Conservation (phyloP, 2,113 vertebrate species). For the Cygnus buccinator region DNA sequence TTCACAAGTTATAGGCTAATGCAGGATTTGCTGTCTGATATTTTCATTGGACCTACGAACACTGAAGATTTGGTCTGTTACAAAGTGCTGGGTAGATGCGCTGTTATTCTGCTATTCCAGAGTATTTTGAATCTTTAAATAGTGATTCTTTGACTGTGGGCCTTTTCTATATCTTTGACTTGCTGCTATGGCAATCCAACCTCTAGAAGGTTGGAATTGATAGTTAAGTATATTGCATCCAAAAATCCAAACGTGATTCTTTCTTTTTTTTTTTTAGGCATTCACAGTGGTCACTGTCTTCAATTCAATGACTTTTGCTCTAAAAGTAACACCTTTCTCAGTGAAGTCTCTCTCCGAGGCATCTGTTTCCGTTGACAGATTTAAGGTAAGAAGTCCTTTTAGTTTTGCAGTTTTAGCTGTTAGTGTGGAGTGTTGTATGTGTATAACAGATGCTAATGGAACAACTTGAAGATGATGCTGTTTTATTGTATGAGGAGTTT, state of each 20-base stretch:
- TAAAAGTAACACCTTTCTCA: conserved; percentile 94
- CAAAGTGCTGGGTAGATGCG: not conserved
- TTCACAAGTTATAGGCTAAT: not conserved
- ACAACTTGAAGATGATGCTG: not conserved
- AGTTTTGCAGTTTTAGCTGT: not conserved
- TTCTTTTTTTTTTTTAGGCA: conserved; percentile 76
- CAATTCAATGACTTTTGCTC: conserved; percentile 95
- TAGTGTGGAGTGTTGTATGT: not conserved
- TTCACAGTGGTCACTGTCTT: conserved; percentile 96
- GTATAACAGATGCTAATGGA: not conserved
- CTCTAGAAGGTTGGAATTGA: not conserved
- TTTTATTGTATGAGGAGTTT: not conserved
- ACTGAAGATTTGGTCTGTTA: not conserved
- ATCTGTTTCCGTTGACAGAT: conserved; percentile 89
- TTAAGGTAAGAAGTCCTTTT: conserved; percentile 82
- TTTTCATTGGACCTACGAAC: not conserved
- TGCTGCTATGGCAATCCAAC: not conserved
- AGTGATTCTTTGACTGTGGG: not conserved
- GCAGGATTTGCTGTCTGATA: not conserved
- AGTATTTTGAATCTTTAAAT: not conserved
- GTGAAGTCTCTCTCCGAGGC: conserved; percentile 94
- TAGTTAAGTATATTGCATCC: not conserved
- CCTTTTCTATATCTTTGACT: not conserved
- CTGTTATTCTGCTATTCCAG: not conserved
- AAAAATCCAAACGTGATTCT: not conserved